phyloP scores from a whole-genome alignment of 2,113 vertebrate species.

The Ginglymostoma cirratum region DNA sequence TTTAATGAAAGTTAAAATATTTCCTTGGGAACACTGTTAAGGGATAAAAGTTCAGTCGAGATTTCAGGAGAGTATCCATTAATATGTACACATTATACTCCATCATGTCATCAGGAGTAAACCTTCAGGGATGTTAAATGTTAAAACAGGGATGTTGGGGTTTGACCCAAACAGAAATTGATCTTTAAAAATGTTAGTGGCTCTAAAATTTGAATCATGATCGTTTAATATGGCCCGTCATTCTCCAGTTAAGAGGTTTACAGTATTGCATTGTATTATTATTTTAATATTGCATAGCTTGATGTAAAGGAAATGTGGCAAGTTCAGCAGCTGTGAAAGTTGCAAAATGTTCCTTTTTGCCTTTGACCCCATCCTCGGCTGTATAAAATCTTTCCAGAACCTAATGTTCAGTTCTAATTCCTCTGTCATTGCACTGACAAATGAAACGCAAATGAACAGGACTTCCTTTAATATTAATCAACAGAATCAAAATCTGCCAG shows the following conservation, averaged over 20 bases:
- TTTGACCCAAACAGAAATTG: background rate
- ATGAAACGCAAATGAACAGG: background rate
- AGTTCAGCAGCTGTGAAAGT: background rate
- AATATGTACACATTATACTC: background rate
- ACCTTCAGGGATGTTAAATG: background rate
- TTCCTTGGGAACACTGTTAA: background rate
- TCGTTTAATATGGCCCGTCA: background rate
- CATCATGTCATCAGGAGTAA: background rate
- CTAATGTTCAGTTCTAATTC: background rate
- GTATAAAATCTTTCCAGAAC: background rate
- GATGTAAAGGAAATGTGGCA: background rate
- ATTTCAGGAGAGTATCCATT: background rate
- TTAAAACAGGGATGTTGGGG: background rate
- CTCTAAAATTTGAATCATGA: background rate
- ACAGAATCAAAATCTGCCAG: background rate
- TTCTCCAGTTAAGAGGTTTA: background rate
- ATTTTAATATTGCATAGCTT: background rate
- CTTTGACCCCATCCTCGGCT: background rate
- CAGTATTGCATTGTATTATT: background rate
- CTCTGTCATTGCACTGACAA: background rate
- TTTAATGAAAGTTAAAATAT: background rate
- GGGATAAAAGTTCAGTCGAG: background rate
- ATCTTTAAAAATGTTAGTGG: background rate
- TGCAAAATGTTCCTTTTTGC: background rate
- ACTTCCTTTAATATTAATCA: slow-evolving; percentile 11